Evolutionary conservation across 2,113 vertebrate genomes (phyloP), one percentile per base, ranked within the genome.

Genomic region (Dipodomys ordii): DNA sequence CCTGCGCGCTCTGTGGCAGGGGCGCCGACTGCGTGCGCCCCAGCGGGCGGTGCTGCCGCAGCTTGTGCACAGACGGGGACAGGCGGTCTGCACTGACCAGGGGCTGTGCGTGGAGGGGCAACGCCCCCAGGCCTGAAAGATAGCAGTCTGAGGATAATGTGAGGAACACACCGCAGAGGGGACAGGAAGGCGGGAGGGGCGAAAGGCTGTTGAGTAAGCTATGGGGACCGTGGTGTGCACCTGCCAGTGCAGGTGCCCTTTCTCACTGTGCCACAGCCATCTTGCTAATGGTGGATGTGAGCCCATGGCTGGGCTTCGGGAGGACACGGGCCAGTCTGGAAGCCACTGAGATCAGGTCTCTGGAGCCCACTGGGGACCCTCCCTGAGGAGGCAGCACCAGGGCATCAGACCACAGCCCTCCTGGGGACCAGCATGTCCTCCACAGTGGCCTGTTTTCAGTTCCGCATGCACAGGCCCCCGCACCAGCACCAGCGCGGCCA

Each of bases 11-110:
- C 98, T 99, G 99, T 44, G 99, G 99, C 97, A 99, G 98, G 1
- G 99, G 99, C 22, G 99, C 99, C 0, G 99, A 99, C 98, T 99
- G 99, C 1, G 99, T 99, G 91, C 99, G 98, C 44, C 99, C 99
- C 87, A 99, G 97, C 0, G 99, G 99, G 94, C 99, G 99, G 98
- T 99, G 99, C 97, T 99, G 99, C 93, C 99, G 98, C 89, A 99
- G 98, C 97, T 99, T 99, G 97, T 99, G 99, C 93, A 99, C 98
- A 39, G 99, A 98, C 46, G 99, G 98, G 18, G 99, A 98, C 44
- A 98, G 97, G 13, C 98, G 98, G 83, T 99, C 98, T 25, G 97
- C 94, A 10, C 97, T 97, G 68, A 98, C 98, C 97, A 99, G 97
- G 44, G 98, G 94, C 97, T 98, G 98, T 11, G 99, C 96, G 4